phyloP scores from a whole-genome alignment of 2,797 vertebrate genomes.

The Simalia tracyae region DNA sequence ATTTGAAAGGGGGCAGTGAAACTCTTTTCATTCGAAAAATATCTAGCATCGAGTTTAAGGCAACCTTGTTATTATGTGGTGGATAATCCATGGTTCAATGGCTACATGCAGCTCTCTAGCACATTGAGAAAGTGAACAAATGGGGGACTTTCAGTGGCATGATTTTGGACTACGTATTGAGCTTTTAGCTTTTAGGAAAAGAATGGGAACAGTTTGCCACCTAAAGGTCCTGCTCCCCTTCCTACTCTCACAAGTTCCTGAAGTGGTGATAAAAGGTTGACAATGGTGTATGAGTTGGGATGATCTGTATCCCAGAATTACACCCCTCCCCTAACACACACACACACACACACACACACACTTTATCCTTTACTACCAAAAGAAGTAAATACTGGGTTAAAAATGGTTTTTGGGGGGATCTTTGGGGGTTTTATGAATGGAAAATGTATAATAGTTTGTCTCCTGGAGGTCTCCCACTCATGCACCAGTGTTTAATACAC shows the following conservation, averaged over 20 bases:
- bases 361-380: neutral
- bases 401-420: neutral
- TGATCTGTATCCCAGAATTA: neutral
- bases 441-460: neutral
- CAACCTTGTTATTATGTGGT: neutral
- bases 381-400: neutral
- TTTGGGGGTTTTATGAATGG: neutral
- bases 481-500: neutral
- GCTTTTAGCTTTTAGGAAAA: neutral
- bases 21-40: conserved; percentile 25
- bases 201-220: neutral
- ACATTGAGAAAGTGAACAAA: neutral
- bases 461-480: neutral
- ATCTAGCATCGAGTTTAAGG: neutral
- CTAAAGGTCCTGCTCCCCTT: neutral
- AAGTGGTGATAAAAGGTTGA: neutral
- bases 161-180: neutral
- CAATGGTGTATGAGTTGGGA: neutral
- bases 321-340: no score
- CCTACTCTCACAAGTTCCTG: neutral
- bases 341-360: no score
- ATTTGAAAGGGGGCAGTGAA: conserved; percentile 52
- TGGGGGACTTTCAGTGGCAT: neutral
- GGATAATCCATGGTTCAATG: neutral
- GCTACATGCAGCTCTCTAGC: neutral